Conservation (phyloP, 2,888 invertebrate genomes). For the Homarus gammarus region DNA sequence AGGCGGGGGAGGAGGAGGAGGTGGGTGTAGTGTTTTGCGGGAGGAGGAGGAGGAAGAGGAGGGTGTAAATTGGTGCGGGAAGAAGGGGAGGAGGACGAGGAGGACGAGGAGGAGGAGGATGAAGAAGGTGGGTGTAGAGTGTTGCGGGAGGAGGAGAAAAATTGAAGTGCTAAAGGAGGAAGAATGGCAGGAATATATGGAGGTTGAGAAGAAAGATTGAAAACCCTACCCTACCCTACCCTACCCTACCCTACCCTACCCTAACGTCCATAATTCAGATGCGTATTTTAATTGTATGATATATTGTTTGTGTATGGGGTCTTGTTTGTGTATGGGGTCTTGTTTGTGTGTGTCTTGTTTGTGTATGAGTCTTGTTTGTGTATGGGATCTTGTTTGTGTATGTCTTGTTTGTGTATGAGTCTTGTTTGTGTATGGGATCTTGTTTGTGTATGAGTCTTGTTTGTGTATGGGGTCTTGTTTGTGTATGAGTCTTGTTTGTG, state of each 20-base stretch:
- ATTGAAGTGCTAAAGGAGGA: neutral
- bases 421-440: too few species aligned
- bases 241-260: neutral
- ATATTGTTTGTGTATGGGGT: too few species aligned
- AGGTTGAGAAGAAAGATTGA: too few species aligned
- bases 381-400: too few species aligned
- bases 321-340: too few species aligned
- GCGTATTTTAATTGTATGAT: too few species aligned
- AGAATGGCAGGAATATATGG: neutral
- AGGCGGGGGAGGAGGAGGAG: neutral
- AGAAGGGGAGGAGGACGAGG: neutral
- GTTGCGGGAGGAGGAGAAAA: neutral
- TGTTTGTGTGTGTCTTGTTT: too few species aligned
- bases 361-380: too few species aligned
- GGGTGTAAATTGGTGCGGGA: neutral
- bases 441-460: too few species aligned
- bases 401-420: too few species aligned
- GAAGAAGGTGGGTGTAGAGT: neutral
- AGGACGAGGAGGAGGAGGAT: neutral
- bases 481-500: too few species aligned
- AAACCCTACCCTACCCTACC: neutral
- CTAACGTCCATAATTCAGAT: neutral
- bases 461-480: too few species aligned
- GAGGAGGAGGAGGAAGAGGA: neutral
- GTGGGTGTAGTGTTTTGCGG: neutral